These are phyloP conservation scores for Microctonus hyperodae DNA, from an alignment of 2,888 invertebrate genomes.

Conservation along the genomic window DNA sequence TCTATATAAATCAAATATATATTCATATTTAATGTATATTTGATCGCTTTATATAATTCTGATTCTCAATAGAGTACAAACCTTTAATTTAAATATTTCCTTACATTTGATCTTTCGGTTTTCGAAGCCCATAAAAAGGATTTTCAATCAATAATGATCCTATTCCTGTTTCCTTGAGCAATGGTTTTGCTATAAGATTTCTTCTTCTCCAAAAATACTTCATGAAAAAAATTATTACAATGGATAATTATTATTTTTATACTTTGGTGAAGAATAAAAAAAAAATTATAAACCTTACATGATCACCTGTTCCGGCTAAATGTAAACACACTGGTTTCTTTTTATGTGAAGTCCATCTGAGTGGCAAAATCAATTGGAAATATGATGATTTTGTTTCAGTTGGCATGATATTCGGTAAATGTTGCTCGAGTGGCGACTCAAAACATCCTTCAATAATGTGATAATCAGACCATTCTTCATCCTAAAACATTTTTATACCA, in stretches of 20 bases:
- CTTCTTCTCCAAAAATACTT: constrained; percentile 92
- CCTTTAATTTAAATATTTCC: constrained; percentile 47
- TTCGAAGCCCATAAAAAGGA: constrained; percentile 91
- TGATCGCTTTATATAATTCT: constrained; percentile 6
- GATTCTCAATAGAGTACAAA: constrained; percentile 38
- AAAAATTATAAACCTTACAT: constrained; percentile 82
- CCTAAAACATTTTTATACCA: constrained; percentile 63
- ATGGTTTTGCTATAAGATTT: constrained; percentile 87
- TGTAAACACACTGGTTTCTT: constrained; percentile 89
- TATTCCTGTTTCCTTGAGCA: constrained; percentile 88
- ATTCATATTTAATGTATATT: constrained; percentile 26
- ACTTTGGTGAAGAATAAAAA: neutral
- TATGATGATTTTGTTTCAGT: constrained; percentile 82
- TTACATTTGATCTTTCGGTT: constrained; percentile 87
- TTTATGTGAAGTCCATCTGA: constrained; percentile 74
- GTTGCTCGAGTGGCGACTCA: constrained; percentile 79
- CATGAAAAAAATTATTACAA: constrained; percentile 29
- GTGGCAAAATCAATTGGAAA: constrained; percentile 85
- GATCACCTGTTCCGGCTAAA: constrained; percentile 97
- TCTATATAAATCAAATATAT: too few relatives aligned
- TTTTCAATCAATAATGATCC: constrained; percentile 95
- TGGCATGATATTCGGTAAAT: constrained; percentile 88
- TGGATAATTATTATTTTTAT: neutral
- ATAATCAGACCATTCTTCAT: constrained; percentile 77
- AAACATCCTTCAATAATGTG: constrained; percentile 88